A percentile compares a stretch with the other conserved stretches of the same genome.
These are phyloP conservation scores for Cyclura pinguis DNA, from an alignment of 2,797 vertebrate genomes.

Conservation along the genomic window DNA sequence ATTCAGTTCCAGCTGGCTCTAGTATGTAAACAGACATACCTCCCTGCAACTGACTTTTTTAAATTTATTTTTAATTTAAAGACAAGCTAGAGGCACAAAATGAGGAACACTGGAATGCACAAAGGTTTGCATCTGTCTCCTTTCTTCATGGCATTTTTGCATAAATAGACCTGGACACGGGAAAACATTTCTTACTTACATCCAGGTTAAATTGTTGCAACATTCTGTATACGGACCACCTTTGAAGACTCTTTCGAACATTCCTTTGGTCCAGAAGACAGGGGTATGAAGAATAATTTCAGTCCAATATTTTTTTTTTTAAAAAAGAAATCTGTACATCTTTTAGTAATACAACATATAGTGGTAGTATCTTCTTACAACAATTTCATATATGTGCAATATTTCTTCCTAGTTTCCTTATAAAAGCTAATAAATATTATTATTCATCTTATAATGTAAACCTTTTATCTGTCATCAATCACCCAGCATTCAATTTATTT, in stretches of 20 bases:
- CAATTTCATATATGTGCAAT: no score
- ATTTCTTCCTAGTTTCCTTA: no score
- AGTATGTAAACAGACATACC: slow-evolving; percentile 7
- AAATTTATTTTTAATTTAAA: background rate
- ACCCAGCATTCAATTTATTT: no score
- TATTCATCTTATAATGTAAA: no score
- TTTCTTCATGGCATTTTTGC: slow-evolving; percentile 5
- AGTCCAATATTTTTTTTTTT: no score
- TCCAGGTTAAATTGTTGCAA: slow-evolving; percentile 2
- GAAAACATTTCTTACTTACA: background rate
- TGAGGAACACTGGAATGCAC: background rate
- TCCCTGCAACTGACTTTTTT: background rate
- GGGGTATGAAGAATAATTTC: no score
- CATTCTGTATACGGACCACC: background rate
- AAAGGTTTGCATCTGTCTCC: background rate
- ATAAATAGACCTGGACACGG: background rate
- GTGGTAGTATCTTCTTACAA: no score
- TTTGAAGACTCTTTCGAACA: background rate
- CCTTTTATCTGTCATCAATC: no score
- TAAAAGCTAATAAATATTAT: no score
- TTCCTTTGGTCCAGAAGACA: background rate
- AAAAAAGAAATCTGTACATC: no score
- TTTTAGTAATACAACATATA: no score
- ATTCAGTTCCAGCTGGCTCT: background rate
- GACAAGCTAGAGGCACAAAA: background rate